Evolutionary conservation across 2,888 invertebrate species (phyloP), one percentile per base, ranked within the genome.

Genomic region (Watsonalla binaria): DNA sequence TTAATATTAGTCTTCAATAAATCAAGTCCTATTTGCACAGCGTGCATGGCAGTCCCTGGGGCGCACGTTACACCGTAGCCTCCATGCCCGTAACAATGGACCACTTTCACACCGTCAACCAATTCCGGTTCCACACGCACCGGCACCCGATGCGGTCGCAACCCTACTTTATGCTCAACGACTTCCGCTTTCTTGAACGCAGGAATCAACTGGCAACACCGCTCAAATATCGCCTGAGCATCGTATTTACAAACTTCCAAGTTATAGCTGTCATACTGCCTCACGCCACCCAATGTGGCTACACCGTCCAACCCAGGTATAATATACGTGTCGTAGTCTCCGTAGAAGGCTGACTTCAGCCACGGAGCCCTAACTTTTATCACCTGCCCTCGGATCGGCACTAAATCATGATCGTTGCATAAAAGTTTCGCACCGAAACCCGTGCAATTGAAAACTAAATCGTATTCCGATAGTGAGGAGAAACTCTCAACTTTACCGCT

Each of bases 81-180:
- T 0, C 98, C 98, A 78, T 98, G 98, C 0, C 98, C 98, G 76
- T 98, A 98, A 82, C 98, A 97, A 78, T 99, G 98, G 6, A 98
- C 94, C 39, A 98, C 92, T 60, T 78, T 89, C 61, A 88, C 77
- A 0, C 92, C 92, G 9, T 79, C 70, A 0, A 89, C 52, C 5
- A 89, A 11, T 73, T 96, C 95, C 0, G 91, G 83, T 71, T 96
- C 96, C 60, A 97, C 94, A 66, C 97, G 88, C 24, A 95, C 93
- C 46, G 93, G 90, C 70, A 91, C 88, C 51, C 98, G 92, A 74
- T 97, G 95, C 0, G 98, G 98, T 57, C 98, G 88, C 49, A 98
- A 80, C 0, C 98, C 98, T 0, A 96, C 96, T 76, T 92, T 92
- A 67, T 95, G 93, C 4, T 86, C 84, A 0, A 95, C 79, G 6